Evolutionary conservation across 23 tunicate genomes (phyloP).

Genomic region (Ciona savignyi): DNA sequence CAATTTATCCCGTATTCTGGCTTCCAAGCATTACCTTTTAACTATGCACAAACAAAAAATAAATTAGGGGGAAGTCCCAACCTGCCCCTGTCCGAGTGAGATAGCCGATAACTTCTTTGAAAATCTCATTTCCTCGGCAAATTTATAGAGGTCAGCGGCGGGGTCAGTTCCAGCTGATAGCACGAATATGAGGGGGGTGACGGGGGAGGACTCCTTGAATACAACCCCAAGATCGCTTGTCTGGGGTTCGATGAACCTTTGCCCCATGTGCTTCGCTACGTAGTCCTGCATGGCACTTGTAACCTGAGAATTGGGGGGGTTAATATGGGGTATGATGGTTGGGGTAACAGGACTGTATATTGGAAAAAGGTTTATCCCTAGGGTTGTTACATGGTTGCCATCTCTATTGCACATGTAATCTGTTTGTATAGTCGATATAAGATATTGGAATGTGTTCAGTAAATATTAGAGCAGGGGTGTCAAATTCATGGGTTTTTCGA

Average conservation of each 20-base stretch:
- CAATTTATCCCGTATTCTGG: too few species aligned
- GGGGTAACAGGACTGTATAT: too few species aligned
- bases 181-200: conserved; percentile 96
- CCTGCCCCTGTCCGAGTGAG: conserved; percentile 99
- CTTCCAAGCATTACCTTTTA: too few species aligned
- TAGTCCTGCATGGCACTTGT: conserved; percentile 99
- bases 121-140: conserved; percentile 97
- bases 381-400: not conserved
- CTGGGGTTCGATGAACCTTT: conserved; percentile 99
- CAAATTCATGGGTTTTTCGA: too few species aligned
- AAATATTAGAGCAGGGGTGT: too few species aligned
- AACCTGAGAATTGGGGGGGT: conserved; percentile 25
- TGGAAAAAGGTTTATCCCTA: too few species aligned
- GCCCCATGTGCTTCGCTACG: conserved; percentile 88
- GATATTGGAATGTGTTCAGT: too few species aligned
- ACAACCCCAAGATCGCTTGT: conserved; percentile 85
- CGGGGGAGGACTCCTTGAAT: conserved; percentile 94
- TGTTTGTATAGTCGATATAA: too few species aligned
- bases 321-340: not conserved
- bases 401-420: not conserved
- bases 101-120: conserved; percentile 96
- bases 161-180: conserved; percentile 99
- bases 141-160: conserved; percentile 97
- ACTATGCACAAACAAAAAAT: not conserved
- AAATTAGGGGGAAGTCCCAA: not conserved